Percentiles rank a stretch among this genome's conserved stretches.
Evolutionary conservation across 1,140 invertebrate genomes (phyloP).

Genomic region (Thaumatotibia leucotreta): DNA sequence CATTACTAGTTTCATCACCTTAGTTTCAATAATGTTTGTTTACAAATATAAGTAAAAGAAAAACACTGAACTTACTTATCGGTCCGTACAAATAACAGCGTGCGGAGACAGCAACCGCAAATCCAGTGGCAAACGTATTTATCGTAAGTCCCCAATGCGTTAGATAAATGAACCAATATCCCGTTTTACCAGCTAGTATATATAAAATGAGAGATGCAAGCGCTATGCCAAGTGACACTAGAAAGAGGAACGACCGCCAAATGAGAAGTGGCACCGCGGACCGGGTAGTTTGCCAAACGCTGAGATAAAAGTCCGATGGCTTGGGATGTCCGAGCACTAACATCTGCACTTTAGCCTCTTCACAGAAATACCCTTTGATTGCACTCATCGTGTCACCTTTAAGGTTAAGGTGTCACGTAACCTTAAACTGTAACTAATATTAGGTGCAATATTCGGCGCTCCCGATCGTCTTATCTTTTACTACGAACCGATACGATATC

Average conservation of each 20-base stretch:
- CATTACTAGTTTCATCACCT: no score
- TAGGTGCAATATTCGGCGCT: slow-evolving; percentile 22
- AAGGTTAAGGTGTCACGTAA: neutral
- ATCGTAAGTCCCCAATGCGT: slow-evolving; percentile 61
- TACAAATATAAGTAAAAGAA: neutral
- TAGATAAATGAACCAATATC: slow-evolving; percentile 62
- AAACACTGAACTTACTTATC: slow-evolving; percentile 45
- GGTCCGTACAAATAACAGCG: slow-evolving; percentile 56
- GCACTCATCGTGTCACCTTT: slow-evolving; percentile 41
- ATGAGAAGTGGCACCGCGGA: slow-evolving; percentile 53
- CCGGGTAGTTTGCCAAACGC: slow-evolving; percentile 54
- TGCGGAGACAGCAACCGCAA: slow-evolving; percentile 46
- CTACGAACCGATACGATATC: slow-evolving; percentile 39
- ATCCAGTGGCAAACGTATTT: slow-evolving; percentile 45
- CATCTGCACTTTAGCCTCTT: slow-evolving; percentile 44
- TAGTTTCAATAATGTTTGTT: no score
- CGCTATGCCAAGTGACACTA: slow-evolving; percentile 47
- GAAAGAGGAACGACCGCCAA: slow-evolving; percentile 48
- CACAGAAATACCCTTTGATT: slow-evolving; percentile 49
- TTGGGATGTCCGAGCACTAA: slow-evolving; percentile 47
- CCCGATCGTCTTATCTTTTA: slow-evolving; percentile 33
- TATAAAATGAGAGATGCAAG: slow-evolving; percentile 48
- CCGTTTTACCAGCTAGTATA: slow-evolving; percentile 31
- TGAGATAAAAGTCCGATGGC: slow-evolving; percentile 52
- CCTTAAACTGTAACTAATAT: no score